These are phyloP conservation scores for Pocillopora grandis DNA, from an alignment of 92 coral and sea anemone genomes.

Conservation along the genomic window DNA sequence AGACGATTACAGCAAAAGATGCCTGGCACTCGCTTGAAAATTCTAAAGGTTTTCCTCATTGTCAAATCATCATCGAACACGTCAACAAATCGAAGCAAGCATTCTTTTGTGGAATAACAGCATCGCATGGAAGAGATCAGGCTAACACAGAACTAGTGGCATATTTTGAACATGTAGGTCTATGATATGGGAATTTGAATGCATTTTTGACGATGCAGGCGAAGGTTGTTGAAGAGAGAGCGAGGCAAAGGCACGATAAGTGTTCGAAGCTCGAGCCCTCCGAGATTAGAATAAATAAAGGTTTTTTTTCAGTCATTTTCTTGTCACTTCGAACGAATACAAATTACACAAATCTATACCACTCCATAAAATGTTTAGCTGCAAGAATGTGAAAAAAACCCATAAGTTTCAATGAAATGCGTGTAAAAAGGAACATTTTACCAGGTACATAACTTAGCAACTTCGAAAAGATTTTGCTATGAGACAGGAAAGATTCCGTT, in stretches of 20 bases:
- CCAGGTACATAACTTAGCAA: too few relatives aligned
- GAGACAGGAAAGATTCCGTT: too few relatives aligned
- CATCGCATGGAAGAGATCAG: conserved; percentile 3
- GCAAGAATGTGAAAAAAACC: too few relatives aligned
- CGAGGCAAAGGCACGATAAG: not conserved
- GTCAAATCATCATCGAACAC: conserved; percentile 13
- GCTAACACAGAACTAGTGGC: conserved; percentile 27
- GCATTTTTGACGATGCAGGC: not conserved
- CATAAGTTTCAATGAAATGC: too few relatives aligned
- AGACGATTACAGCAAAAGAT: conserved; percentile 15
- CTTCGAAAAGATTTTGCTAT: too few relatives aligned
- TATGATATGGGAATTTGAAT: not conserved
- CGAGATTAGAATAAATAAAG: too few relatives aligned
- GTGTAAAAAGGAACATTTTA: too few relatives aligned
- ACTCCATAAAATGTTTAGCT: too few relatives aligned
- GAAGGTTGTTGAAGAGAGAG: not conserved
- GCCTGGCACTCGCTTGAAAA: conserved; percentile 22
- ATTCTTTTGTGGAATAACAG: conserved; percentile 28
- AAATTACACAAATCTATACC: too few relatives aligned
- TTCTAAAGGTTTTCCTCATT: conserved; percentile 16
- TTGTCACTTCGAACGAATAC: too few relatives aligned
- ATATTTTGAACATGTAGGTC: conserved; percentile 5
- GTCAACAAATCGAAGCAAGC: conserved; percentile 8
- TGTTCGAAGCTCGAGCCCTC: not conserved
- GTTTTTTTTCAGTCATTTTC: too few relatives aligned